These are phyloP conservation scores for Biston betularia DNA, from an alignment of 2,888 invertebrate species.

Conservation along the genomic window DNA sequence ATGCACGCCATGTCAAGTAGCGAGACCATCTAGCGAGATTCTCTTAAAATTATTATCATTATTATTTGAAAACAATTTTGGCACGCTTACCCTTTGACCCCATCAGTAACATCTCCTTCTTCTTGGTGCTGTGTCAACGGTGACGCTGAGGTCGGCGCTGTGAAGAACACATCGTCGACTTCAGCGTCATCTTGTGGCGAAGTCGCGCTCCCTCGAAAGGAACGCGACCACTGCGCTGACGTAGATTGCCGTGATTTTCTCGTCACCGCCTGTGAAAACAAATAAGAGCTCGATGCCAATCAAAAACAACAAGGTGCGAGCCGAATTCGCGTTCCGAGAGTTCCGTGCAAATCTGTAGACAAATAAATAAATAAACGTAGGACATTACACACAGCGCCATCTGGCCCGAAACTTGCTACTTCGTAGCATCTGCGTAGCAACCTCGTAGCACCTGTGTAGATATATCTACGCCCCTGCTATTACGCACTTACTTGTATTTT, in stretches of 20 bases:
- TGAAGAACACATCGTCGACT: conserved; percentile 77
- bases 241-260: conserved; percentile 86
- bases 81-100: conserved; percentile 76
- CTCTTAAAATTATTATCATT: too few species aligned
- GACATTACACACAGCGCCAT: too few species aligned
- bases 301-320: background rate
- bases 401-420: too few species aligned
- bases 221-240: conserved; percentile 89
- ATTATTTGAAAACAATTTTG: background rate
- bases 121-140: conserved; percentile 84
- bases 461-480: background rate
- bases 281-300: background rate
- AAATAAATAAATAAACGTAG: too few species aligned
- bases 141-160: conserved; percentile 66
- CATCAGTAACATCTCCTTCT: conserved; percentile 73
- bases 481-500: conserved; percentile 33
- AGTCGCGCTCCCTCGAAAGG: conserved; percentile 88
- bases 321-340: too few species aligned
- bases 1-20: too few species aligned
- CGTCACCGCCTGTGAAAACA: conserved; percentile 78
- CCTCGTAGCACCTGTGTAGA: conserved; percentile 6
- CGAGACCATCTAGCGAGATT: too few species aligned
- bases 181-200: conserved; percentile 74
- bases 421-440: background rate
- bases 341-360: too few species aligned